A percentile compares a stretch with the other conserved stretches of the same genome.
phyloP scores from a whole-genome alignment of 2,797 vertebrate genomes.

The Gephyroberyx darwinii region DNA sequence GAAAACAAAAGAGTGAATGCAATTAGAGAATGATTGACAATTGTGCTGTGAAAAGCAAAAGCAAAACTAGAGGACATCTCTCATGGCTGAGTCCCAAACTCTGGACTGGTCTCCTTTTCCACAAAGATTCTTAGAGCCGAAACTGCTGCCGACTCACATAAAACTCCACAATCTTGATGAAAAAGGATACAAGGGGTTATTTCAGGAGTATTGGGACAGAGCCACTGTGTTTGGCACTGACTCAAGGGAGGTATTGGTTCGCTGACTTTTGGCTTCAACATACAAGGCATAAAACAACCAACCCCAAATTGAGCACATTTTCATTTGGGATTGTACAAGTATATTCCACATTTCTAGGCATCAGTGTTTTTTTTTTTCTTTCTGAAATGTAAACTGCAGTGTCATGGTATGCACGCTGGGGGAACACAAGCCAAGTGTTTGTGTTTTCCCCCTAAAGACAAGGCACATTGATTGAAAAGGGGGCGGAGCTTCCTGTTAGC shows the following conservation, averaged over 20 bases:
- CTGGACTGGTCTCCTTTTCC: not conserved
- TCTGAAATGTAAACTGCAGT: slow-evolving; percentile 59
- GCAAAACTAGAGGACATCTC: slow-evolving; percentile 32
- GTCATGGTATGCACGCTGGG: slow-evolving; percentile 14
- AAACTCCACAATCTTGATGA: slow-evolving; percentile 33
- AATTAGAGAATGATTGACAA: slow-evolving; percentile 74
- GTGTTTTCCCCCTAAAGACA: slow-evolving; percentile 29
- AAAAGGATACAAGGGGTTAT: slow-evolving; percentile 29
- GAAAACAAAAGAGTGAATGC: slow-evolving; percentile 61
- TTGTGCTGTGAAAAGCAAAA: slow-evolving; percentile 57
- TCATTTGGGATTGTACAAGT: not conserved
- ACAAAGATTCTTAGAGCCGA: slow-evolving; percentile 30
- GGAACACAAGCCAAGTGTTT: slow-evolving; percentile 23
- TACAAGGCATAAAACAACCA: slow-evolving; percentile 41
- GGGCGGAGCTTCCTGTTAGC: slow-evolving; percentile 72
- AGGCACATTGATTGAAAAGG: slow-evolving; percentile 63
- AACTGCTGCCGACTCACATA: slow-evolving; percentile 37
- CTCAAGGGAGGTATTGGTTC: slow-evolving; percentile 9
- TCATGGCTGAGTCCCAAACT: slow-evolving; percentile 33
- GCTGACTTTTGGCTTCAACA: slow-evolving; percentile 31
- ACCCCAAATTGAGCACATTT: slow-evolving; percentile 13
- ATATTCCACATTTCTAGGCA: slow-evolving; percentile 8
- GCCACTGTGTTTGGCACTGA: slow-evolving; percentile 27
- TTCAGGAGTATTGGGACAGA: slow-evolving; percentile 12
- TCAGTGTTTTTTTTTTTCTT: not conserved